Conservation (phyloP, 35 echinoderm and acorn worm species). For the Lytechinus variegatus region DNA sequence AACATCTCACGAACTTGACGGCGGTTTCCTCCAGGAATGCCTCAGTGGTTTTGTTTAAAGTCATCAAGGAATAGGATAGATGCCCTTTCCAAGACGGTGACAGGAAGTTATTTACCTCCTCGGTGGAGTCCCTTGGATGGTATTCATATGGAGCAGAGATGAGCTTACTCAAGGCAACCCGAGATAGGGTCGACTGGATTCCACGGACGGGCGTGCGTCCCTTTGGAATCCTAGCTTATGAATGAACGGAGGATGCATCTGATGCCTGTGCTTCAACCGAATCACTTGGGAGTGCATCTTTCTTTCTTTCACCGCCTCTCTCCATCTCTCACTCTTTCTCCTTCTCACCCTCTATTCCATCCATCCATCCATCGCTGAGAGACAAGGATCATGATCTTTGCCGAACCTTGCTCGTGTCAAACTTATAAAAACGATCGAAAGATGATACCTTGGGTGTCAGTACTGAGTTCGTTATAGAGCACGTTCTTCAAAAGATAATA, state of each 20-base stretch:
- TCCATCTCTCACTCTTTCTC: background rate
- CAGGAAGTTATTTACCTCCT: background rate
- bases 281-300: background rate
- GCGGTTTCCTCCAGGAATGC: background rate
- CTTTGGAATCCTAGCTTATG: background rate
- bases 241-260: background rate
- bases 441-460: background rate
- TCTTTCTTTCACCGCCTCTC: background rate
- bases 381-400: slow-evolving; percentile 2
- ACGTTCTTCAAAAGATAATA: background rate
- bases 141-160: background rate
- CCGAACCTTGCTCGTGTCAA: background rate
- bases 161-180: background rate
- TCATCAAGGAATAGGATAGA: background rate
- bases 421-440: background rate
- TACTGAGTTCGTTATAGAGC: background rate
- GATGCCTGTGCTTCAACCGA: background rate
- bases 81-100: background rate
- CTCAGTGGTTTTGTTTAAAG: background rate
- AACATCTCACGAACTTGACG: background rate
- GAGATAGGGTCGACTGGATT: background rate
- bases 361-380: background rate
- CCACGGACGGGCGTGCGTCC: background rate
- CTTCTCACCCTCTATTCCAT: background rate
- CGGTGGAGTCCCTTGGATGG: background rate